Evolutionary conservation across 2,113 vertebrate species (phyloP).

Genomic region (Noctilio leporinus): DNA sequence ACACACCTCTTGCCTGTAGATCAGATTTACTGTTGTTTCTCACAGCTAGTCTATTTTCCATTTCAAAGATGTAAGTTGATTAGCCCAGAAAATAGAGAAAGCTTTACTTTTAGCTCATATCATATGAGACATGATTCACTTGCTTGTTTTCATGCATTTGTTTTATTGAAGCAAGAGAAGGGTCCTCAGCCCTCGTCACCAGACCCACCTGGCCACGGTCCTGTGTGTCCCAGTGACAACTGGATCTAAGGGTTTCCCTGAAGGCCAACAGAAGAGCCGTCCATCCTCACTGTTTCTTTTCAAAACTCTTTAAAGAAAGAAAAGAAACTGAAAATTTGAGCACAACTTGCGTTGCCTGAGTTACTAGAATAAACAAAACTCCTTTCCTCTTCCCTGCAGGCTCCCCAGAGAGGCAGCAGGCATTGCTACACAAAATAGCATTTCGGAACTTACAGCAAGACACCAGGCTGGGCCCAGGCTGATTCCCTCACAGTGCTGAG

Average conservation of each 20-base stretch:
- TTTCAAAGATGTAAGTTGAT: background rate
- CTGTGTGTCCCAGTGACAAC: background rate
- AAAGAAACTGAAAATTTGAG: background rate
- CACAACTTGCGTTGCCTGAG: background rate
- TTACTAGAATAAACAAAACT: background rate
- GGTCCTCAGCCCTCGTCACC: background rate
- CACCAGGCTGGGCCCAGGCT: background rate
- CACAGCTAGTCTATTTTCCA: background rate
- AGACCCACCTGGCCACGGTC: background rate
- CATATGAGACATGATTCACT: background rate
- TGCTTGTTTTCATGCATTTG: background rate
- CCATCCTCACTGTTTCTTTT: background rate
- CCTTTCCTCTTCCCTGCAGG: background rate
- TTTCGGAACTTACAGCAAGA: background rate
- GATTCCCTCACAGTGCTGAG: background rate
- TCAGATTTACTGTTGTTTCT: background rate
- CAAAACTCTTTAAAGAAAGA: background rate
- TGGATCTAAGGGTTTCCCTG: background rate
- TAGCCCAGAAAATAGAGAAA: background rate
- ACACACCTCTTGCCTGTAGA: rapidly evolving
- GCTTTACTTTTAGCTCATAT: background rate
- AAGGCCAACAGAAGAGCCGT: background rate
- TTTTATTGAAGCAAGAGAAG: background rate
- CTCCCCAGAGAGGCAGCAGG: background rate
- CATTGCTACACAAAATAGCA: background rate